Conservation (phyloP, 2,113 vertebrate species). For the Hippocampus comes region DNA sequence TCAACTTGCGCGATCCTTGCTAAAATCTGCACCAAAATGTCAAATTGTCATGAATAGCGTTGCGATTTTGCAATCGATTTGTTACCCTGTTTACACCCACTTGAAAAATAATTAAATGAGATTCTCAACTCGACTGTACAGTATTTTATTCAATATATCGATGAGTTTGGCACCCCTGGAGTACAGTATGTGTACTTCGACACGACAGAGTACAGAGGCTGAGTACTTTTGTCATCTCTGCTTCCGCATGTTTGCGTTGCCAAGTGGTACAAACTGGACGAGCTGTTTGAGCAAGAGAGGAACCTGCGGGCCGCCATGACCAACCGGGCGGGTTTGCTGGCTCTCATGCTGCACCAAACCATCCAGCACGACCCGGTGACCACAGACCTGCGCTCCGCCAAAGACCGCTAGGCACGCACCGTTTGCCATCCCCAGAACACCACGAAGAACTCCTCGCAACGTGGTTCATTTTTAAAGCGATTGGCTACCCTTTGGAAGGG, state of each 20-base stretch:
- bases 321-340: constrained; percentile 86
- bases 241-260: neutral
- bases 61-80: too few species aligned
- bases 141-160: too few species aligned
- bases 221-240: constrained; percentile 1
- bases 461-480: neutral
- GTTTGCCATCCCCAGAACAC: neutral
- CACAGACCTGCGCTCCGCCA: constrained; percentile 82
- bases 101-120: too few species aligned
- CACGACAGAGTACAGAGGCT: constrained; percentile 42
- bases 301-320: constrained; percentile 92
- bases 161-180: neutral
- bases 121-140: too few species aligned
- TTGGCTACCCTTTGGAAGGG: neutral
- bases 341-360: constrained; percentile 90
- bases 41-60: too few species aligned
- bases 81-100: too few species aligned
- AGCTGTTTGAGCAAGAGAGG: constrained; percentile 90
- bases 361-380: constrained; percentile 90
- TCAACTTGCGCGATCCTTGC: too few species aligned
- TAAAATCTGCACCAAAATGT: too few species aligned
- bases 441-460: neutral
- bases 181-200: too few species aligned
- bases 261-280: constrained; percentile 93
- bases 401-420: constrained; percentile 75